Base-by-base conservation (phyloP, 2,113 vertebrate genomes). In the Hymenochirus boettgeri region DNA sequence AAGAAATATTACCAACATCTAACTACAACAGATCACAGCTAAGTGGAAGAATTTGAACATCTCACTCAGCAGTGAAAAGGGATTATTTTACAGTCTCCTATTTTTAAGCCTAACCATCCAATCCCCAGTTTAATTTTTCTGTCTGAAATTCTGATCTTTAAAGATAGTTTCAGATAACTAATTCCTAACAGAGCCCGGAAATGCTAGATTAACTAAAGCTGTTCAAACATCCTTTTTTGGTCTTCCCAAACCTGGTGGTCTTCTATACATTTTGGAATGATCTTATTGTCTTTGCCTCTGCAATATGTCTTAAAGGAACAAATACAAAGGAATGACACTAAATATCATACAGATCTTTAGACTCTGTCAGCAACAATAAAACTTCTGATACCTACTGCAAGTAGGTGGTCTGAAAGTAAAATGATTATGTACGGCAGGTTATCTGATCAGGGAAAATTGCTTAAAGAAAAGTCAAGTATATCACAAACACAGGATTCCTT, bases 161-260 rank as follows among this genome's bases (percentile, higher is more conserved):
- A 73, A 75, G 72, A 72, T 71, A 79, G 76, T 73, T 73, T 81
- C 74, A 76, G 62, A 75, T 76, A 74, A 77, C 76, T 70, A 76
- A 72, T 73, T 78, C 75, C 70, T 64, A 69, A 63, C 64, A 71
- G 69, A 64, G 63, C 65, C 60, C 67, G 69, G 73, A 74, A 80
- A 74, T 72, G 72, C 67, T 63, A 73, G 76, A 74, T 73, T 78
- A 75, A 76, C 72, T 72, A 73, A 75, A 65, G 62, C 55, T 83
- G 76, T 77, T 73, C 69, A 71, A 73, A 74, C 67, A 67, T 67
- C 65, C 56, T 59, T 58, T 42, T 15, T 9, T 23, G 48, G 29
- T 48, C 50, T 60, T 22, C 23, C 33, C 56, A 60, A 58, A 60
- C 46, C 39, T 37, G 56, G 65, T 53, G 65, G 56, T 59, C 57